phyloP scores from a whole-genome alignment of 1,140 invertebrate species.

The Drosophila sproati region DNA sequence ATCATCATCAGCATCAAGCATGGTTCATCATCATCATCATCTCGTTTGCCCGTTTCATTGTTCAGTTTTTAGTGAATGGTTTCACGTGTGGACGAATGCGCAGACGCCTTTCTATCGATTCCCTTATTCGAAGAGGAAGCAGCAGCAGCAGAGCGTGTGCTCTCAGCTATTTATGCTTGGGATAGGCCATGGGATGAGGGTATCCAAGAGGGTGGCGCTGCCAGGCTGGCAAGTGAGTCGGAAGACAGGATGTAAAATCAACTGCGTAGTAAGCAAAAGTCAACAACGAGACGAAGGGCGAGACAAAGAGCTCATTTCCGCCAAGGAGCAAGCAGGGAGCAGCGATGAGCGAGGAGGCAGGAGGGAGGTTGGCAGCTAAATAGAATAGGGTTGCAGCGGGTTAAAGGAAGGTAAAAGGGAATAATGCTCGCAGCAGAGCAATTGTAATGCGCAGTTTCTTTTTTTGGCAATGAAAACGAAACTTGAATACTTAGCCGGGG shows the following conservation, averaged over 20 bases:
- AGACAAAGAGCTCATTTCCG: slow-evolving; percentile 37
- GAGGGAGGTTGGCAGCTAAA: background rate
- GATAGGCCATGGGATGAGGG: slow-evolving; percentile 70
- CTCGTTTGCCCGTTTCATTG: slow-evolving; percentile 13
- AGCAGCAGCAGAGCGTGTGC: slow-evolving; percentile 6
- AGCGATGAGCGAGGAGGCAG: slow-evolving; percentile 2
- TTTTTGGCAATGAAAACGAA: slow-evolving; percentile 46
- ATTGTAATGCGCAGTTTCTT: slow-evolving; percentile 70
- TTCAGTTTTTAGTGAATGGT: slow-evolving; percentile 69
- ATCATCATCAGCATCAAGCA: slow-evolving; percentile 20
- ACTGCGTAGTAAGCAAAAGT: slow-evolving; percentile 80
- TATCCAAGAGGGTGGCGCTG: background rate
- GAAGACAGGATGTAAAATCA: slow-evolving; percentile 70
- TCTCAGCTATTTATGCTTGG: slow-evolving; percentile 55
- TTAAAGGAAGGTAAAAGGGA: background rate
- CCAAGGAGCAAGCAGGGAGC: background rate
- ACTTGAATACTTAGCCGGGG: background rate
- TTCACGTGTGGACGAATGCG: slow-evolving; percentile 51
- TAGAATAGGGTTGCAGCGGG: background rate
- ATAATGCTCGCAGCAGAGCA: slow-evolving; percentile 33
- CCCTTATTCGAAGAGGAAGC: background rate
- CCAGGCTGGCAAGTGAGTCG: slow-evolving; percentile 15
- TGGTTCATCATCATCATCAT: slow-evolving; percentile 33
- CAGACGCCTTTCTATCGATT: slow-evolving; percentile 69
- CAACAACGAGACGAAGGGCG: slow-evolving; percentile 49